These are phyloP conservation scores for Stichopus chloronotus DNA, from an alignment of 35 echinoderm and acorn worm species.

Conservation along the genomic window DNA sequence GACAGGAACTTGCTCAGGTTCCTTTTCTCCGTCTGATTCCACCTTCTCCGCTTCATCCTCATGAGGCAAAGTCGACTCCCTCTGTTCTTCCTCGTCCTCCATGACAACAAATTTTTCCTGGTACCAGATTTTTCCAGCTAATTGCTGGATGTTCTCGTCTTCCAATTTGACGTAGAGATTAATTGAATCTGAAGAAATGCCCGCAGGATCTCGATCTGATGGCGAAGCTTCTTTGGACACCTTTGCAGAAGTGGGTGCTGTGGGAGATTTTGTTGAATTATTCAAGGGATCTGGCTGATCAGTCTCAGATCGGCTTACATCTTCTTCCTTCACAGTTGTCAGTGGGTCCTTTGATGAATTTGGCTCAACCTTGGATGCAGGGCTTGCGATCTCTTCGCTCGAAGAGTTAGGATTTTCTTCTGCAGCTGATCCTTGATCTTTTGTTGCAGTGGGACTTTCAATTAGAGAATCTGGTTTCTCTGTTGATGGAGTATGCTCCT, in stretches of 20 bases:
- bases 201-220: neutral
- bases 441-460: neutral
- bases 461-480: neutral
- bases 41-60: neutral
- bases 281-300: neutral
- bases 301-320: neutral
- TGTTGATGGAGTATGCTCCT: neutral
- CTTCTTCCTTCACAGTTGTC: neutral
- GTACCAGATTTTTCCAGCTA: slow-evolving; percentile 36
- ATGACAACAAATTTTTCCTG: neutral
- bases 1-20: neutral
- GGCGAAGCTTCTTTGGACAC: neutral
- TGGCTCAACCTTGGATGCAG: neutral
- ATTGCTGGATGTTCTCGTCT: slow-evolving; percentile 15
- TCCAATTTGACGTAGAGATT: slow-evolving; percentile 7
- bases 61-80: neutral
- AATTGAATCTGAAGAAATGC: neutral
- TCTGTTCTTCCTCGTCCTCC: neutral
- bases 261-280: neutral
- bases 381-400: neutral
- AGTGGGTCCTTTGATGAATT: neutral
- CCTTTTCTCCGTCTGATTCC: neutral
- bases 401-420: neutral
- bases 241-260: neutral
- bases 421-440: neutral